Evolutionary conservation across 2,888 invertebrate genomes (phyloP), one percentile per base, ranked within the genome.

Genomic region (Holacanthella duospinosa): DNA sequence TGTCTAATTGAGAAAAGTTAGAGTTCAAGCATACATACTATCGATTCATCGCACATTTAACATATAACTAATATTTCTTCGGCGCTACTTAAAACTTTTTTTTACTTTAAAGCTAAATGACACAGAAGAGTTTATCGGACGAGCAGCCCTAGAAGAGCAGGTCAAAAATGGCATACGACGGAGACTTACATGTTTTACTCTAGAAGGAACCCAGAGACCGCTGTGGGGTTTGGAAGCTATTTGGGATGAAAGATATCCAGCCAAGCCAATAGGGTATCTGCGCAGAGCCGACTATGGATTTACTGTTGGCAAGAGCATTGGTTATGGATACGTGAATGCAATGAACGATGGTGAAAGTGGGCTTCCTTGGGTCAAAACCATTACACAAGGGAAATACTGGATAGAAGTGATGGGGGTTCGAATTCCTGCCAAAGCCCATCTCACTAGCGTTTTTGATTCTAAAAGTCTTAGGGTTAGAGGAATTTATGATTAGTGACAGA

Each of bases 191-290:
- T 89, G 77, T 62, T 77, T 79, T 67, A 78, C 77, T 3, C 66
- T 78, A 16, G 74, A 78, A 55, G 74, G 76, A 65, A 56, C 79
- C 4, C 77, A 85, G 78, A 79, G 87, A 19, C 85, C 90, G n/a
- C 75, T 94, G 53, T 89, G 87, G 81, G 93, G 93, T 0, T 80
- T 89, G 72, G 93, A 94, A 80, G 86, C 87, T 0, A 86, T 93
- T 74, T 90, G 85, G 79, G 82, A 89, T 74, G 84, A 89, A 27
- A 27, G 12, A 75, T 63, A 77, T 12, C 70, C 78, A 63, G 87
- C 85, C 2, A 79, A 82, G 71, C 80, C 86, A 0, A 88, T 90
- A 3, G 93, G 93, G 16, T 87, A 86, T 72, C 76, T 93, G 6
- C 80, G 93, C 66, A 81, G 92, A 75, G 91, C 88, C 0, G 91